Conservation (phyloP, 2,888 invertebrate genomes). For the Diplazon laetatorius region DNA sequence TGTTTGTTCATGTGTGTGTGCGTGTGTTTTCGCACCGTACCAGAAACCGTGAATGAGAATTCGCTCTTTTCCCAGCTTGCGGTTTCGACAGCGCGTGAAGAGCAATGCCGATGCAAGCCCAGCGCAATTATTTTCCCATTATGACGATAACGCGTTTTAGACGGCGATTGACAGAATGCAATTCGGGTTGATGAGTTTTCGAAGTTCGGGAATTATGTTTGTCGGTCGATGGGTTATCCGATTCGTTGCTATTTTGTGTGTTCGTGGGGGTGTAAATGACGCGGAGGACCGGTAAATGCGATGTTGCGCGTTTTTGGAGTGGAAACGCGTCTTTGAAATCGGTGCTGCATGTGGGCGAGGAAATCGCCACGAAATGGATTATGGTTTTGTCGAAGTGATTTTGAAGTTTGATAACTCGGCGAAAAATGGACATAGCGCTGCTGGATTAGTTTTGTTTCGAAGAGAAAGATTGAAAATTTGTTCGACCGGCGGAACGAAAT, state of each 20-base stretch:
- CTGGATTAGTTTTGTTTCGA: too few species aligned
- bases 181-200: background rate
- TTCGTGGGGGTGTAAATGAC: too few species aligned
- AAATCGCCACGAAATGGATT: too few species aligned
- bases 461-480: too few species aligned
- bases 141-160: slow-evolving; percentile 8
- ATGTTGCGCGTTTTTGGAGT: too few species aligned
- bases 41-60: slow-evolving; percentile 35
- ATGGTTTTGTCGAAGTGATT: too few species aligned
- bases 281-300: too few species aligned
- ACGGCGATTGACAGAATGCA: background rate
- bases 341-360: too few species aligned
- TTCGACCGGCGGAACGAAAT: too few species aligned
- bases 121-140: slow-evolving; percentile 40
- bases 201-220: background rate
- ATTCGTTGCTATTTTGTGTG: background rate
- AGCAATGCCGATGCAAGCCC: slow-evolving; percentile 10
- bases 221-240: background rate
- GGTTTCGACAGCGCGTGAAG: slow-evolving; percentile 40
- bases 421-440: too few species aligned
- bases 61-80: slow-evolving; percentile 26
- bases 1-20: background rate
- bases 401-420: too few species aligned
- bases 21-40: slow-evolving; percentile 14
- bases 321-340: too few species aligned